Base-by-base conservation (phyloP, 2,888 invertebrate species). In the Cosmorhoe ocellata region DNA sequence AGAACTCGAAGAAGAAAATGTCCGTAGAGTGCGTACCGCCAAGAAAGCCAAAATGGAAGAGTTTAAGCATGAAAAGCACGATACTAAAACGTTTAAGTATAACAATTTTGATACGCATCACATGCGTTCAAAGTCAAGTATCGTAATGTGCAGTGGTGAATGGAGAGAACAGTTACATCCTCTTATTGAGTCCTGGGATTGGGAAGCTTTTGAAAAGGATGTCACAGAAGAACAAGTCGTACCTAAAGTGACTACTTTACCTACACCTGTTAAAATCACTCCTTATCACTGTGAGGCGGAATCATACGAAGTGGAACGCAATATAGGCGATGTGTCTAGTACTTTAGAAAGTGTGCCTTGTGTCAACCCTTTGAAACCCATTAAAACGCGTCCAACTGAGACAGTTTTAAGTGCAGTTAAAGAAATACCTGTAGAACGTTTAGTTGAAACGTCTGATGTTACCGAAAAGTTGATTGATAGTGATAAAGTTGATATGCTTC, bases 81-180 rank as follows among this genome's bases (percentile, higher is more conserved):
- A 91, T 49, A 57, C 80, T 5, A 88, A 87, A 69, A 81, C 78
- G 28, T 92, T 88, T 79, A 89, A 77, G 55, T 78, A 67, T 51
- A 83, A 76, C 59, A 85, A 85, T 57, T 91, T 92, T 56, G 88
- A 91, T 65, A 75, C 89, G 12, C 85, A 91, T 44, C 90, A 91
- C 58, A 84, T 85, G 80, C 83, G 86, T 33, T 86, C 91, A 0
- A 91, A 92, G 56, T 84, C 90, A 0, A 90, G 89, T 56, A 82
- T 92, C 38, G 71, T 88, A 30, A 84, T 90, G 69, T 82, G 85
- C 41, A 83, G 85, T 45, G 89, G 88, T 3, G 91, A 92, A 54
- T 93, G 92, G 91, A 91, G 91, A 53, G 93, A 93, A 64, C 90
- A 93, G 65, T 87, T 92, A 56, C 92, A 93, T 66, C 92, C 93